Evolutionary conservation across 1,140 invertebrate species (phyloP).

Genomic region (Acromyrmex heyeri): DNA sequence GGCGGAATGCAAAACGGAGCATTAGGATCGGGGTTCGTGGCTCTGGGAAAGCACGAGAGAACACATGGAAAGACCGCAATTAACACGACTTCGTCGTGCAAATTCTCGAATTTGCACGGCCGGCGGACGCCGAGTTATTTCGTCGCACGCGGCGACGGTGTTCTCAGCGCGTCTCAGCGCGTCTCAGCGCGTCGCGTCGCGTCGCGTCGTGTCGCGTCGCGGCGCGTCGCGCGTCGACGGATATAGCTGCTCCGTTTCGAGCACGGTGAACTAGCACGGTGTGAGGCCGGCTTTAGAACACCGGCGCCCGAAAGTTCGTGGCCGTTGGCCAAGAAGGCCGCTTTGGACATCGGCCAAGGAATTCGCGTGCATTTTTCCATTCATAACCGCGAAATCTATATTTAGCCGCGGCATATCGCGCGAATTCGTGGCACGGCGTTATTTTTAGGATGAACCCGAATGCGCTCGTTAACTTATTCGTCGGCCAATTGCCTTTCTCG

Average conservation of each 20-base stretch:
- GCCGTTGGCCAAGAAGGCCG: slow-evolving; percentile 77
- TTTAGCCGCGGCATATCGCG: slow-evolving; percentile 72
- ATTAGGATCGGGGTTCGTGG: background rate
- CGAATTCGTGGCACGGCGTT: slow-evolving; percentile 75
- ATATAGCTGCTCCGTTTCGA: slow-evolving; percentile 60
- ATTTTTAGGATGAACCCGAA: slow-evolving; percentile 73
- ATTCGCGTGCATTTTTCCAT: slow-evolving; percentile 84
- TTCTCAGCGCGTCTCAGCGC: slow-evolving; percentile 41
- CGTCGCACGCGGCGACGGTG: slow-evolving; percentile 22
- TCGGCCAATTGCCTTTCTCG: slow-evolving; percentile 53
- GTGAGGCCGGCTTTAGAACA: slow-evolving; percentile 67
- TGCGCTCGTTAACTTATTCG: slow-evolving; percentile 59
- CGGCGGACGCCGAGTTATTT: slow-evolving; percentile 23
- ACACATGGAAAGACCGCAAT: slow-evolving; percentile 33
- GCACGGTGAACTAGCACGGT: slow-evolving; percentile 50
- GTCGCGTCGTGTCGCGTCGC: background rate
- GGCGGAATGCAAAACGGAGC: slow-evolving; percentile 54
- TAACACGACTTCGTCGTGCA: slow-evolving; percentile 32
- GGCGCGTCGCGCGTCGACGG: slow-evolving; percentile 25
- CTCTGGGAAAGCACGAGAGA: slow-evolving; percentile 24
- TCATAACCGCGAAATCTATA: slow-evolving; percentile 82
- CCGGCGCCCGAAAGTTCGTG: slow-evolving; percentile 76
- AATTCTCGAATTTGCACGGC: slow-evolving; percentile 54
- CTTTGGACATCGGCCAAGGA: slow-evolving; percentile 77
- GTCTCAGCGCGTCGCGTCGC: slow-evolving; percentile 12